phyloP scores from a whole-genome alignment of 2,888 invertebrate species.

The Synergus japonicus region DNA sequence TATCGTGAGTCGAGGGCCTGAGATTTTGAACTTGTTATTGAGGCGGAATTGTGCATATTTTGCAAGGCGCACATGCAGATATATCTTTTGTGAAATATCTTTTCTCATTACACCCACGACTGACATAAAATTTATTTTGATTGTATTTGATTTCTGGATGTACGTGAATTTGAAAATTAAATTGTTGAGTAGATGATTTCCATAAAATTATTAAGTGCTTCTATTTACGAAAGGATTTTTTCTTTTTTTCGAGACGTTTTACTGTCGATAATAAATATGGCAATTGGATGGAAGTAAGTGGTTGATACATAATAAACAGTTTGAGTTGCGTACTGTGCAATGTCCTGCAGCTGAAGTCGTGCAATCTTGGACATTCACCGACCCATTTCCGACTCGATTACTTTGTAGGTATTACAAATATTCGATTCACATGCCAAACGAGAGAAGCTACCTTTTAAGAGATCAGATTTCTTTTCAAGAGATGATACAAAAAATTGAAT shows the following conservation, averaged over 20 bases:
- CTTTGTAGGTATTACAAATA: constrained; percentile 10
- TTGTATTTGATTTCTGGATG: too few relatives aligned
- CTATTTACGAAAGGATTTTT: too few relatives aligned
- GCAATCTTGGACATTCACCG: constrained; percentile 50
- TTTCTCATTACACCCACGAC: too few relatives aligned
- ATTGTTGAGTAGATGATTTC: too few relatives aligned
- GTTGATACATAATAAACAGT: constrained; percentile 28
- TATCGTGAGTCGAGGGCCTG: too few relatives aligned
- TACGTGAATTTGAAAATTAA: too few relatives aligned
- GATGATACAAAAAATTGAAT: neutral
- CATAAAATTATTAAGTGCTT: too few relatives aligned
- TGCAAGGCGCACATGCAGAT: too few relatives aligned
- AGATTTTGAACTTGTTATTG: too few relatives aligned
- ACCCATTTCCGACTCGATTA: constrained; percentile 48
- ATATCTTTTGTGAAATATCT: too few relatives aligned
- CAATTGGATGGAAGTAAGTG: neutral
- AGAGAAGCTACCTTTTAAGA: constrained; percentile 1
- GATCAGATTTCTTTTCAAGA: neutral
- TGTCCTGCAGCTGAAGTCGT: constrained; percentile 17
- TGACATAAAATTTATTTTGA: too few relatives aligned
- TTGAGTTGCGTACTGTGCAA: constrained; percentile 17
- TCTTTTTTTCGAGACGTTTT: neutral
- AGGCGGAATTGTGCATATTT: too few relatives aligned
- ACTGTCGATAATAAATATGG: constrained; percentile 7
- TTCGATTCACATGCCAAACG: neutral